These are phyloP conservation scores for Apamea sordens DNA, from an alignment of 2,888 invertebrate species.

Conservation along the genomic window DNA sequence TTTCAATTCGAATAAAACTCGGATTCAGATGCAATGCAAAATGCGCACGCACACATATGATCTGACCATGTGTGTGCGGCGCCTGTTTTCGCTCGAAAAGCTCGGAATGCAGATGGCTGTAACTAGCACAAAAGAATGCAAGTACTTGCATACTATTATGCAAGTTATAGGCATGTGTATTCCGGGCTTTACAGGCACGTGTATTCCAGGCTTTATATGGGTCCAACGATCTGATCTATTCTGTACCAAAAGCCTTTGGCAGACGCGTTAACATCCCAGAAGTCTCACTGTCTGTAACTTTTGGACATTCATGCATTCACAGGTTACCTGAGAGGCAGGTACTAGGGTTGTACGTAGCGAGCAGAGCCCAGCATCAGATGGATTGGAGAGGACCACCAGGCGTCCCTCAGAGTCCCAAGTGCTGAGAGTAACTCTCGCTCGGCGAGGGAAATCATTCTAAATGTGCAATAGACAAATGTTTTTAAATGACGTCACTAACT, in stretches of 20 bases:
- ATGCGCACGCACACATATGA: background rate
- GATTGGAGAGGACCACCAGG: slow-evolving; percentile 11
- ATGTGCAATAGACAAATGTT: slow-evolving; percentile 2
- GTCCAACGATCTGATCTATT: background rate
- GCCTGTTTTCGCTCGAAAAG: background rate
- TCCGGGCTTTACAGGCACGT: too few relatives aligned
- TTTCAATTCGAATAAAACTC: background rate
- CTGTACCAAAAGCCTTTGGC: background rate
- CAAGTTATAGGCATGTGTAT: too few relatives aligned
- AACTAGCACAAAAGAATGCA: background rate
- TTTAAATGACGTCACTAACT: slow-evolving; percentile 3
- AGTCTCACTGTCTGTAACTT: background rate
- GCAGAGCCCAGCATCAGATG: slow-evolving; percentile 12
- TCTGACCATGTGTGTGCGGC: background rate
- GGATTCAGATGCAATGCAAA: background rate
- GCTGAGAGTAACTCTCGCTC: slow-evolving; percentile 19
- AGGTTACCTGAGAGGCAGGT: slow-evolving; percentile 33
- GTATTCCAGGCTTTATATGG: too few relatives aligned
- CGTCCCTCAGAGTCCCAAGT: slow-evolving; percentile 27
- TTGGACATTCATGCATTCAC: slow-evolving; percentile 10
- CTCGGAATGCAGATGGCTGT: background rate
- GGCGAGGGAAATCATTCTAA: slow-evolving; percentile 13
- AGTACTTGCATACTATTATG: too few relatives aligned
- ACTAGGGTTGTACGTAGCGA: background rate
- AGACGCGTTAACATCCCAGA: background rate